Evolutionary conservation across 2,888 invertebrate species (phyloP).

Genomic region (Aelia acuminata): DNA sequence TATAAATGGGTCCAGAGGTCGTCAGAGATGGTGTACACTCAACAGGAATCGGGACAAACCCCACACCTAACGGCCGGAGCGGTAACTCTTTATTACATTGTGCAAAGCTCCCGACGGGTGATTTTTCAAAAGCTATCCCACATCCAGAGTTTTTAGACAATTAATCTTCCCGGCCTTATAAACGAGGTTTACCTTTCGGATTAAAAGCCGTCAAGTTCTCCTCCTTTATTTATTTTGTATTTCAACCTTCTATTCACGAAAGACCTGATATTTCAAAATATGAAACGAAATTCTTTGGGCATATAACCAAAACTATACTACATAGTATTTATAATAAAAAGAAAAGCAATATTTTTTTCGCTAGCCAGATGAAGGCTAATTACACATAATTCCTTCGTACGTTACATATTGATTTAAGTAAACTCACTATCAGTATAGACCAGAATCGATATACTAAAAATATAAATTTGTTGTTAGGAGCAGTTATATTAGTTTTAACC

Average conservation of each 20-base stretch:
- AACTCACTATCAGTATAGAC: too few relatives aligned
- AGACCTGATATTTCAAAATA: background rate
- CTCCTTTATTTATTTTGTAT: background rate
- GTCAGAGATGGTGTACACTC: background rate
- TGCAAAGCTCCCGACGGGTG: background rate
- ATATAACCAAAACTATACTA: background rate
- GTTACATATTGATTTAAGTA: too few relatives aligned
- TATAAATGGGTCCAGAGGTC: background rate
- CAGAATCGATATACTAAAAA: too few relatives aligned
- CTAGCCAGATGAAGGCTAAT: too few relatives aligned
- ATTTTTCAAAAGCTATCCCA: background rate
- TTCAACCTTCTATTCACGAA: background rate
- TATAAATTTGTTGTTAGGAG: too few relatives aligned
- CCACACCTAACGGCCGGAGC: background rate
- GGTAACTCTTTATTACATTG: conserved; percentile 19
- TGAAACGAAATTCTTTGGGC: background rate
- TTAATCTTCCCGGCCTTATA: background rate
- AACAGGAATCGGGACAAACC: background rate
- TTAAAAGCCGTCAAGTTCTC: background rate
- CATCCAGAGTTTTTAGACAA: background rate
- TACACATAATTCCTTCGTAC: too few relatives aligned
- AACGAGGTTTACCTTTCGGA: background rate
- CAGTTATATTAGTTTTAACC: too few relatives aligned
- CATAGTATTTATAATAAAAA: too few relatives aligned
- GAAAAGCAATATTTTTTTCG: too few relatives aligned